Percentiles rank a stretch among this genome's conserved stretches.
Evolutionary conservation across 2,888 invertebrate genomes (phyloP).

Genomic region (Caenorhabditis sp.): DNA sequence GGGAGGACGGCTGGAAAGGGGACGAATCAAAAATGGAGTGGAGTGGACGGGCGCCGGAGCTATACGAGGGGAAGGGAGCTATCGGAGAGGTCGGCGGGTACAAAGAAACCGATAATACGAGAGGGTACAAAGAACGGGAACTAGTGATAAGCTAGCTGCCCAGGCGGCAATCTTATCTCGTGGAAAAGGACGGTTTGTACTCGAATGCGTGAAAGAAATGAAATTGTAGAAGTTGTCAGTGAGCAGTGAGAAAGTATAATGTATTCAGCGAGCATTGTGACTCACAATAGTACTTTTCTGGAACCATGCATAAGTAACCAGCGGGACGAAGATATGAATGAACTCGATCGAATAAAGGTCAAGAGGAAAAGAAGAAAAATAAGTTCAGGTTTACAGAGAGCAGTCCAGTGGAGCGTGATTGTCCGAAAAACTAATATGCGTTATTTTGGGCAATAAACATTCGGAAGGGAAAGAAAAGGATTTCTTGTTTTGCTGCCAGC

Average conservation of each 20-base stretch:
- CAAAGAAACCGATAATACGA: slow-evolving; percentile 4
- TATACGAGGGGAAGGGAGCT: not conserved
- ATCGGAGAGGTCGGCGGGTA: not conserved
- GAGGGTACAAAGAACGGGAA: slow-evolving; percentile 19
- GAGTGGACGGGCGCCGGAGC: not conserved
- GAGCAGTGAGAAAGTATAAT: not conserved
- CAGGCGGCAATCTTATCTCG: slow-evolving; percentile 3
- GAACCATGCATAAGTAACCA: too few relatives aligned
- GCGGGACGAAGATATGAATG: too few relatives aligned
- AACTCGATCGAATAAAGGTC: too few relatives aligned
- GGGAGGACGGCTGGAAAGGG: not conserved
- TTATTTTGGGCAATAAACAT: too few relatives aligned
- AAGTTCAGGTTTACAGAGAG: too few relatives aligned
- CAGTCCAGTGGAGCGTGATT: too few relatives aligned
- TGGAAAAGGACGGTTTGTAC: not conserved
- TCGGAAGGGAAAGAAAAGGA: too few relatives aligned
- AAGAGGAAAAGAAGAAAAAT: not conserved
- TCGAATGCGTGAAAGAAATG: not conserved
- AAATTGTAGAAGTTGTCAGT: not conserved
- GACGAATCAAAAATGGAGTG: slow-evolving; percentile 4
- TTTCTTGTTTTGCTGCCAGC: not conserved
- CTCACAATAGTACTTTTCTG: too few relatives aligned
- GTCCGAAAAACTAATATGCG: too few relatives aligned
- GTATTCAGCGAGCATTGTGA: too few relatives aligned
- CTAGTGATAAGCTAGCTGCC: slow-evolving; percentile 10